Evolutionary conservation across 2,888 invertebrate genomes (phyloP).

Genomic region (Drepanosiphum platanoidis): DNA sequence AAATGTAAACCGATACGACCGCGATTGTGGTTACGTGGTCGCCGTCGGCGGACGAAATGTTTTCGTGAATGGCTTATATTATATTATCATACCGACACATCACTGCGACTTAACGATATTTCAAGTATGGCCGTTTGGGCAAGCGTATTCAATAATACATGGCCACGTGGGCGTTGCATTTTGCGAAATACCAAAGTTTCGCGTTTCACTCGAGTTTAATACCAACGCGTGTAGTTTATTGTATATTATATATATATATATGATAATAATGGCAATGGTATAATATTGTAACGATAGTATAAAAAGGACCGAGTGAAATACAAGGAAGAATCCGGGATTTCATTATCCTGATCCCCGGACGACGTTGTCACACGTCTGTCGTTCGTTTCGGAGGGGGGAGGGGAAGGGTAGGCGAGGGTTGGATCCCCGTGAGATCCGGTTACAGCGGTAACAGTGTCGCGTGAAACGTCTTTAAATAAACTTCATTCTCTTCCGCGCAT

Average conservation of each 20-base stretch:
- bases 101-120: not conserved
- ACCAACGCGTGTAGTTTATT: not conserved
- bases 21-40: not conserved
- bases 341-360: constrained; percentile 51
- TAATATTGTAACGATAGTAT: not conserved
- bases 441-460: constrained; percentile 18
- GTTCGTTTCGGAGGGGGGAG: no score
- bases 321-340: constrained; percentile 44
- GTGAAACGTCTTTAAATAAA: constrained; percentile 27
- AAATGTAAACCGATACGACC: constrained; percentile 13
- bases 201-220: constrained; percentile 19
- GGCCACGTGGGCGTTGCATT: constrained; percentile 40
- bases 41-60: not conserved
- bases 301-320: not conserved
- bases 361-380: constrained; percentile 33
- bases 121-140: constrained; percentile 5
- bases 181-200: constrained; percentile 54
- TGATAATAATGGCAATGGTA: constrained; percentile 17
- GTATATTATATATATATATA: not conserved
- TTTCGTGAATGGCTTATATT: constrained; percentile 50
- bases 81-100: not conserved
- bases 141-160: not conserved
- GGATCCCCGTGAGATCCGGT: constrained; percentile 30
- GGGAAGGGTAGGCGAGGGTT: not conserved
- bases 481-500: not conserved